A percentile compares a stretch with the other conserved stretches of the same genome.
Evolutionary conservation across 2,113 vertebrate genomes (phyloP).

Genomic region (Crotophaga sulcirostris): DNA sequence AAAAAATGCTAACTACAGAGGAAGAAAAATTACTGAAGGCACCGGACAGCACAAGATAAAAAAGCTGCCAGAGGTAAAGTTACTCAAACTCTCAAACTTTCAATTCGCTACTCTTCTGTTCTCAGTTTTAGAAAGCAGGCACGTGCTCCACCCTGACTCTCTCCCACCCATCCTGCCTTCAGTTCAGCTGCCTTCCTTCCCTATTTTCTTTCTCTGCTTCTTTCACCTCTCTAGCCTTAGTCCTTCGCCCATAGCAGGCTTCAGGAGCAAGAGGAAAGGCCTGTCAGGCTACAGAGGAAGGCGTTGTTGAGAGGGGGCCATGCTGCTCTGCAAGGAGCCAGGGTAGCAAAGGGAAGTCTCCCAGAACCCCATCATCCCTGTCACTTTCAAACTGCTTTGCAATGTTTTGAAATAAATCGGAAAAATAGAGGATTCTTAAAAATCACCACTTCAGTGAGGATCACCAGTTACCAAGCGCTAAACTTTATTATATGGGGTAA

Average conservation of each 20-base stretch:
- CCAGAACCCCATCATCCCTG: neutral
- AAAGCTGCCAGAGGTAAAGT: neutral
- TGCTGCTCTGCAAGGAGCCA: fast-evolving
- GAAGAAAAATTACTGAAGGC: neutral
- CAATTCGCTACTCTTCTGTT: neutral
- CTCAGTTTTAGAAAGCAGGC: neutral
- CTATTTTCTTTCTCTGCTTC: neutral
- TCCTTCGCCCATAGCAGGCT: neutral
- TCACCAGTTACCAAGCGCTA: neutral
- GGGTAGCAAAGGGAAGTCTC: neutral
- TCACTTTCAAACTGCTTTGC: neutral
- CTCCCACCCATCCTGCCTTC: neutral
- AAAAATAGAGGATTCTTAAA: neutral
- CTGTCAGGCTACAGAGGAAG: fast-evolving
- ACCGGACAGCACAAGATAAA: neutral
- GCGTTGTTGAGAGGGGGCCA: fast-evolving
- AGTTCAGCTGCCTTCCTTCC: neutral
- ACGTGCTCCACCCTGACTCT: neutral
- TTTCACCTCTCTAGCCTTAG: neutral
- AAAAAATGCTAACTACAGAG: neutral
- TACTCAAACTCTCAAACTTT: neutral
- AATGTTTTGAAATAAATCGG: neutral
- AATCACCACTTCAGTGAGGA: neutral
- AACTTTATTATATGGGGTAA: neutral
- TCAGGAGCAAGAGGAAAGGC: neutral